phyloP scores from a whole-genome alignment of 2,888 invertebrate genomes.

The Leptogaster cylindrica region DNA sequence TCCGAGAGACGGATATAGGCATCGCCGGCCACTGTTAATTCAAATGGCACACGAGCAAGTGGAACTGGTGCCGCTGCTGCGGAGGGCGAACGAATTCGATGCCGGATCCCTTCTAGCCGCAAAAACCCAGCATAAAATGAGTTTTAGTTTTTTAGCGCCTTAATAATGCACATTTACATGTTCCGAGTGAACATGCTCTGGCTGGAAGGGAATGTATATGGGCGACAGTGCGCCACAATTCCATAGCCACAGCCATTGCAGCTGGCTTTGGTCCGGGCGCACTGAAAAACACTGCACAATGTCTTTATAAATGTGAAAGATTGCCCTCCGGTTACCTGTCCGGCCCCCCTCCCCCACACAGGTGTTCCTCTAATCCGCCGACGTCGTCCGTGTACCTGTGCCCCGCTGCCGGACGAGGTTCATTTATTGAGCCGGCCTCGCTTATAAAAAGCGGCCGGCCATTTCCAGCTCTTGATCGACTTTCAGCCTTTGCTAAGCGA shows the following conservation, averaged over 20 bases:
- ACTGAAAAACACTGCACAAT: conserved; percentile 24
- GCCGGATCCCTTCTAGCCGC: conserved; percentile 1
- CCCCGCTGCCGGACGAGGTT: neutral
- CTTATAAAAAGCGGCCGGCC: neutral
- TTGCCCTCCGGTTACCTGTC: no score
- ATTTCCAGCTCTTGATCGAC: neutral
- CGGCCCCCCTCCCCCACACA: neutral
- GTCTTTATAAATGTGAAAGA: conserved; percentile 34
- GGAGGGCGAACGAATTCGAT: conserved; percentile 7
- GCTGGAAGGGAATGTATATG: conserved; percentile 13
- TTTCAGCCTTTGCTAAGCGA: neutral
- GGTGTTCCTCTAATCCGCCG: conserved; percentile 4
- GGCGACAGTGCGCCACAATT: conserved; percentile 21
- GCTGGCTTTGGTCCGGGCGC: conserved; percentile 19
- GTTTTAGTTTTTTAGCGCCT: conserved; percentile 34
- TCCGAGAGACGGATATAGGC: conserved; percentile 20
- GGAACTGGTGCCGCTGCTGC: conserved; percentile 6
- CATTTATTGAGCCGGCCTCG: conserved; percentile 17
- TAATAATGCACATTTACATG: conserved; percentile 28
- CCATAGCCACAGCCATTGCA: conserved; percentile 18
- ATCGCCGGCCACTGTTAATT: neutral
- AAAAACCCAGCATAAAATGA: conserved; percentile 37
- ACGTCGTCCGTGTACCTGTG: neutral
- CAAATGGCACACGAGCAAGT: conserved; percentile 18
- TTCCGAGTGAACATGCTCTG: neutral